Base-by-base conservation (phyloP, 2,888 invertebrate genomes). In the Parthenolecanium corni region DNA sequence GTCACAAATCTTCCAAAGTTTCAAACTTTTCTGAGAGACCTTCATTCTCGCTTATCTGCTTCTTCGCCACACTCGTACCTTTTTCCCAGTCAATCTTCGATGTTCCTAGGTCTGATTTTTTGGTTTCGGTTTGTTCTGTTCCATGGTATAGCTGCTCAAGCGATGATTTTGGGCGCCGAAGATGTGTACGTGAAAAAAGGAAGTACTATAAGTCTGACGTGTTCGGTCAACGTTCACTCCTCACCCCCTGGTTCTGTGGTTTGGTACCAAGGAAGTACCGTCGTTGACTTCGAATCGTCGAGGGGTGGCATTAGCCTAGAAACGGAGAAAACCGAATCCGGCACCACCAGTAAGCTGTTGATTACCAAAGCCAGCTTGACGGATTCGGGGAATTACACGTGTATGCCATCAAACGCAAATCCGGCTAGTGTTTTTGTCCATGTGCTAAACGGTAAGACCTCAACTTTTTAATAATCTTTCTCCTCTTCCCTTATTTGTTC, bases 371-470 rank as follows among this genome's bases (percentile, higher is more conserved):
- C 91, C 47, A 82, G 86, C 68, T 82, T 89, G 44, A 78, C 84
- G 63, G 89, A 90, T 77, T 88, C 85, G 51, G 91, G 91, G 70
- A 90, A 90, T 78, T 92, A 91, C 74, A 91, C 91, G 65, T 91
- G 91, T 74, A 85, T 86, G 69, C 90, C 91, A 64, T 83, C 84
- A 73, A 86, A 86, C 70, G 87, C 88, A 21, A 70, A 70, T 64
- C 68, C 70, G 25, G 76, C 76, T 65, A 74, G 74, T 65, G 76
- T 77, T 66, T 73, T 73, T 64, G 74, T 77, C 21, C 76, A 77
- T 69, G 77, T 77, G 40, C 72, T 77, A 62, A 76, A 76, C 67
- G 76, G 77, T 76, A 69, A 68, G 71, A 23, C 21, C 21, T 20
- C 14, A n/a, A n/a, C n/a, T n/a, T n/a, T n/a, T n/a, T n/a, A n/a